Base-by-base conservation (phyloP, 2,113 vertebrate genomes). In the Prunella himalayana region DNA sequence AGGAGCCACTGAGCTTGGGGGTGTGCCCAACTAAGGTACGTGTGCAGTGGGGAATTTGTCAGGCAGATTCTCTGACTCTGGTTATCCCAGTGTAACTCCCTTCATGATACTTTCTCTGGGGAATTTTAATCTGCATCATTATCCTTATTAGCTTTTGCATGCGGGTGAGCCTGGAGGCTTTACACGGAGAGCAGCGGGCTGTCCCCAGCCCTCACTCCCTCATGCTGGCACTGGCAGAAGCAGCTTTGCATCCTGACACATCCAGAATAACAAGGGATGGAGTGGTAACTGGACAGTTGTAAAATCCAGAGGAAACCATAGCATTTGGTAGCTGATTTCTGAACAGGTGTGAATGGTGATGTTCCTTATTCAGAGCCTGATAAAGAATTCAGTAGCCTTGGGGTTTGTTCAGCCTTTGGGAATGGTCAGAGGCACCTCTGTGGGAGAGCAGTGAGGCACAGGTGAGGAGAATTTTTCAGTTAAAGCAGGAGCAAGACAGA, bases 1-100 rank as follows among this genome's bases (percentile, higher is more conserved):
- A 92, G 63, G 78, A 92, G 91, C 24, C 50, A 17, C 84, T 39
- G 66, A 77, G 45, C 75, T 93, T 95, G 90, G 82, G 94, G 78
- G 82, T 59, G 90, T 96, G 87, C 87, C 93, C 93, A 95, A 33
- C 93, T 91, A 95, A 95, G 95, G 95, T 87, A 90, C 47, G 2
- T 2, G 2, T 59, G 56, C 51, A 53, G 37, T 6, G 23, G 39
- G 70, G 71, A 92, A 95, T 82, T 82, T 5, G 3, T n/a, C 2
- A 1, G 49, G 57, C 24, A n/a, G 57, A 82, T 94, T 71, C 61
- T 90, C 78, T 77, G 71, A 77, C 59, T 64, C 72, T 59, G 76
- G 94, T 82, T 82, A 86, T 65, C 64, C 63, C 47, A 42, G 57
- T 0, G 0, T 88, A 80, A 85, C 72, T 83, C 71, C 60, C 76